Percentiles rank a stretch among this genome's conserved stretches.
These are phyloP conservation scores for Drosophila pseudotalamancana DNA, from an alignment of 2,888 invertebrate species.

Conservation along the genomic window DNA sequence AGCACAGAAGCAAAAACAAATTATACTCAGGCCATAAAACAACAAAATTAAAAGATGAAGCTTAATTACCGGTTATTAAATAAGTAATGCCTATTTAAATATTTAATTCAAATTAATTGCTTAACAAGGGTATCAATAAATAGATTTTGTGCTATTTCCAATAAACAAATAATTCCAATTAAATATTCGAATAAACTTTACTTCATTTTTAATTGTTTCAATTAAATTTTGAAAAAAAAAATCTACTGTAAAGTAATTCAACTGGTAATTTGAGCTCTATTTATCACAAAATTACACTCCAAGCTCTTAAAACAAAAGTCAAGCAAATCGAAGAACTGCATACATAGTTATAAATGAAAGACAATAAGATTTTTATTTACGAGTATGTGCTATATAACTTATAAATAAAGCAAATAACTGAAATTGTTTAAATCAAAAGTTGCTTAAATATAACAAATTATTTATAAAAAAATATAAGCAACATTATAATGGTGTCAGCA, in stretches of 20 bases:
- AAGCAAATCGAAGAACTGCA: constrained; percentile 65
- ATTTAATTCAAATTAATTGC: constrained; percentile 8
- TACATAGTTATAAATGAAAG: constrained; percentile 76
- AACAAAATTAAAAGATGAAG: constrained; percentile 9
- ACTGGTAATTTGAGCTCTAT: constrained; percentile 20
- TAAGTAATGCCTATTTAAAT: constrained; percentile 16
- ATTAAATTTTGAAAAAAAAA: too few relatives aligned
- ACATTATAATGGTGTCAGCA: constrained; percentile 28
- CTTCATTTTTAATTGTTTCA: constrained; percentile 22
- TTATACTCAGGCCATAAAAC: constrained; percentile 43
- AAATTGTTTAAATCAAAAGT: constrained; percentile 53
- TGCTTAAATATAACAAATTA: constrained; percentile 31
- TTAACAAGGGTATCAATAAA: neutral
- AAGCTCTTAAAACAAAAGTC: constrained; percentile 40
- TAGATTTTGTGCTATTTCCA: constrained; percentile 16
- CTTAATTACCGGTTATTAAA: constrained; percentile 21
- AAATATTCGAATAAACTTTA: constrained; percentile 8
- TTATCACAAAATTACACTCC: constrained; percentile 12
- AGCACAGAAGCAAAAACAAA: constrained; percentile 18
- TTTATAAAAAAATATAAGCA: constrained; percentile 25
- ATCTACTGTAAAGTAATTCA: too few relatives aligned
- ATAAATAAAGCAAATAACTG: constrained; percentile 25
- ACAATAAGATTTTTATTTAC: constrained; percentile 76
- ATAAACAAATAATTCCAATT: constrained; percentile 5
- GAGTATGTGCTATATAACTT: constrained; percentile 63